Conservation (phyloP, 2,797 vertebrate species). For the Buphagus erythrorhynchus region DNA sequence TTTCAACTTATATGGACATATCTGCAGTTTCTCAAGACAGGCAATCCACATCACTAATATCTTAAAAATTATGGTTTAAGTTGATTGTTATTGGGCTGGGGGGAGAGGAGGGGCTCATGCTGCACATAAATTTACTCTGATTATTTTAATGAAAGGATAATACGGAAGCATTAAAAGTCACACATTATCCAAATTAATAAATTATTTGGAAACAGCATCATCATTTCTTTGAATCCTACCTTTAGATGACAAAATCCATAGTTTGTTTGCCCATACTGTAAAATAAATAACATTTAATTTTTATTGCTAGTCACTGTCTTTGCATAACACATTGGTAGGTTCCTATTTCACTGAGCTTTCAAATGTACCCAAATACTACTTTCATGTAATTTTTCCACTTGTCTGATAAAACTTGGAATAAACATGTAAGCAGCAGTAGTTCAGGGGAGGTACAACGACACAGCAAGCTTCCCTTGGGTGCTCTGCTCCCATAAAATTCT, state of each 20-base stretch:
- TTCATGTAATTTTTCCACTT: background rate
- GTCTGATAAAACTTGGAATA: background rate
- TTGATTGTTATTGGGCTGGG: fast-evolving
- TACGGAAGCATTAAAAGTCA: background rate
- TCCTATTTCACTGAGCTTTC: background rate
- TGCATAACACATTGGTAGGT: background rate
- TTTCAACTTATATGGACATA: background rate
- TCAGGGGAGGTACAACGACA: background rate
- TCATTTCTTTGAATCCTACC: background rate
- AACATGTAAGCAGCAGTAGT: background rate
- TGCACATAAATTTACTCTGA: background rate
- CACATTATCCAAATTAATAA: background rate
- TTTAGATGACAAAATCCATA: background rate
- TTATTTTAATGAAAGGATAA: background rate
- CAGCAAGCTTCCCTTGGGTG: background rate
- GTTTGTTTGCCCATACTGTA: background rate
- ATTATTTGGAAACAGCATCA: background rate
- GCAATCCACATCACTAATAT: background rate
- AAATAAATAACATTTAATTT: background rate
- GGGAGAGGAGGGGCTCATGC: background rate
- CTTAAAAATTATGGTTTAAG: background rate
- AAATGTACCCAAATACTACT: background rate
- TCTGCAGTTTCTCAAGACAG: background rate
- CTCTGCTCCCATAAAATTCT: background rate
- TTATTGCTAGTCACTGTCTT: background rate